Evolutionary conservation across 2,113 vertebrate genomes (phyloP), one percentile per base, ranked within the genome.

Genomic region (Pelobates fuscus): DNA sequence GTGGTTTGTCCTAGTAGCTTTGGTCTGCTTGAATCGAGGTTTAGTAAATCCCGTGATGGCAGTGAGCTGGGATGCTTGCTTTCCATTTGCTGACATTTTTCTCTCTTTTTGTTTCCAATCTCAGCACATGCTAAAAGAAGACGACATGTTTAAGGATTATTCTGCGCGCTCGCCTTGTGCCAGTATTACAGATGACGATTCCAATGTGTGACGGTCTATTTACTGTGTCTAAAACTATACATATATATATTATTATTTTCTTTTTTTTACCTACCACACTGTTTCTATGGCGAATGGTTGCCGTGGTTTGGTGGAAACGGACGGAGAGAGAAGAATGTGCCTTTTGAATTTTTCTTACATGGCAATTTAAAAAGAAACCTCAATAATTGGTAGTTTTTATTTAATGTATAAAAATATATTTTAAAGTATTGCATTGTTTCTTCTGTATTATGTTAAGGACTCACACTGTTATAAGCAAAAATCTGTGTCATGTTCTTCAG

Each of bases 61-160:
- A n/a, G n/a, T n/a, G n/a, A n/a, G n/a, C n/a, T n/a, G n/a, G n/a
- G n/a, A n/a, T n/a, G n/a, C n/a, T n/a, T n/a, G n/a, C n/a, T n/a
- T n/a, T n/a, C n/a, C n/a, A n/a, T n/a, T n/a, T n/a, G n/a, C 30
- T 32, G 30, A 32, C 30, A 32, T 37, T 37, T 37, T 5, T 37
- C 10, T 5, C 10, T 37, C 52, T 8, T 55, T 55, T 23, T 17
- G 6, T 55, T 52, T 20, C 63, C 83, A 77, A 60, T 82, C 84
- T 8, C 81, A 99, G 97, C 96, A 97, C 84, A 99, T 98, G 97
- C 75, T 99, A 55, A 98, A 98, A 82, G 96, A 99, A 52, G 97
- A 99, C 0, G 95, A 97, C 71, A 91, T 99, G 89, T 98, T 99
- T 80, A 95, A 92, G 79, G 96, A 95, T 82, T 86, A 91, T 71